These are phyloP conservation scores for Saccopteryx leptura DNA, from an alignment of 2,113 vertebrate species.

Conservation along the genomic window DNA sequence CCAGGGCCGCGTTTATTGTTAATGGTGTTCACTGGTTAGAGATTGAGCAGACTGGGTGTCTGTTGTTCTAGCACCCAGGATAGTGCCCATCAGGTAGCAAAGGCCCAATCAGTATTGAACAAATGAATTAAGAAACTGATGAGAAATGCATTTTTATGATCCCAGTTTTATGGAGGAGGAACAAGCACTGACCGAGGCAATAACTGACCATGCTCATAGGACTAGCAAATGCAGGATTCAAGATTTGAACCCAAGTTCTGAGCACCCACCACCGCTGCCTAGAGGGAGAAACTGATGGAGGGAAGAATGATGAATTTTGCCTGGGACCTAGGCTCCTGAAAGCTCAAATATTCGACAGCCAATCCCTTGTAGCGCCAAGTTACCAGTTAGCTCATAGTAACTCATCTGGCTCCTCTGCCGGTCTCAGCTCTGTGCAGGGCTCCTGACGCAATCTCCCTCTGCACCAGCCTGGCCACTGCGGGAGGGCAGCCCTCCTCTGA, in stretches of 20 bases:
- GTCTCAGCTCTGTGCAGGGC: not conserved
- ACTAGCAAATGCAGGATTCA: not conserved
- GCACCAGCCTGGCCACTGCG: not conserved
- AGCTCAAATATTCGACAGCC: not conserved
- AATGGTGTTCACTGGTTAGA: not conserved
- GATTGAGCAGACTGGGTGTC: not conserved
- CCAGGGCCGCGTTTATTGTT: not conserved
- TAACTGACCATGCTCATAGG: not conserved
- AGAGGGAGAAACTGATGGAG: not conserved
- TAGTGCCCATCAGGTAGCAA: not conserved
- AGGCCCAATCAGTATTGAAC: not conserved
- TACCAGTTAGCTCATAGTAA: not conserved
- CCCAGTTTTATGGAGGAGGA: not conserved
- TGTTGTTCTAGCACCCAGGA: not conserved
- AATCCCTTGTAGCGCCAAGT: not conserved
- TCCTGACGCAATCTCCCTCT: not conserved
- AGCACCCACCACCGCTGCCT: not conserved
- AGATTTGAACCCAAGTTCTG: not conserved
- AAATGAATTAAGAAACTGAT: not conserved
- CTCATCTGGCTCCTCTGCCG: too few species aligned
- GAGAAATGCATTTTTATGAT: not conserved
- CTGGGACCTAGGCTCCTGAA: not conserved
- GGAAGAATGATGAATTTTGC: not conserved
- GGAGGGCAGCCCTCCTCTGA: not conserved
- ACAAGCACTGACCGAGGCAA: not conserved